A percentile compares a stretch with the other conserved stretches of the same genome.
These are phyloP conservation scores for Lepidothrix coronata DNA, from an alignment of 2,113 vertebrate species.

Conservation along the genomic window DNA sequence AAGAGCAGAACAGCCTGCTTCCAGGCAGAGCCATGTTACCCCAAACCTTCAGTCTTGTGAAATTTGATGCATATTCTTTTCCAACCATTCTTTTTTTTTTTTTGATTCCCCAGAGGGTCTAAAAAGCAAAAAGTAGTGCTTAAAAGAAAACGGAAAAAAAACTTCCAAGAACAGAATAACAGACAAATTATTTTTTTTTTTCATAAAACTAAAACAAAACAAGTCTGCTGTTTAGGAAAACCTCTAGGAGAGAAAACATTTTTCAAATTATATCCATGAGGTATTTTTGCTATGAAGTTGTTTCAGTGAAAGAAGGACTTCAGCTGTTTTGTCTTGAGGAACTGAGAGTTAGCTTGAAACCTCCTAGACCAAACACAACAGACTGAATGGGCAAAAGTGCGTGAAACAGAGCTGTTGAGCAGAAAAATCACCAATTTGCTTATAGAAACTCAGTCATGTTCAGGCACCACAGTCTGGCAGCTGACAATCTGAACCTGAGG, in stretches of 20 bases:
- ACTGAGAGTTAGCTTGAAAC: not conserved
- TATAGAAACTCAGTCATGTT: not conserved
- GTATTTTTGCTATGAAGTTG: not conserved
- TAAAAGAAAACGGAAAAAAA: not conserved
- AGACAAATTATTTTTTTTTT: not conserved
- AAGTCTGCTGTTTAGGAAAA: not conserved
- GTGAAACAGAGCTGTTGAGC: not conserved
- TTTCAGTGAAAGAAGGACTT: not conserved
- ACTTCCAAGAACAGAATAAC: not conserved
- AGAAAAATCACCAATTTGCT: not conserved
- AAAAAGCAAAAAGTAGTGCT: not conserved
- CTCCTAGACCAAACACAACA: not conserved
- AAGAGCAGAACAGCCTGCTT: not conserved
- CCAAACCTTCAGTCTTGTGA: not conserved
- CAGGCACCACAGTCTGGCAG: not conserved
- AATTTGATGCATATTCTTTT: not conserved
- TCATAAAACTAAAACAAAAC: not conserved
- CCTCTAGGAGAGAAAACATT: not conserved
- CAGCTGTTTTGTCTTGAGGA: not conserved
- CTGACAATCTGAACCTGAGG: not conserved
- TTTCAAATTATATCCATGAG: not conserved
- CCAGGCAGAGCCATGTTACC: not conserved
- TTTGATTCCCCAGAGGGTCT: rapidly evolving
- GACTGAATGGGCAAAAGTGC: not conserved
- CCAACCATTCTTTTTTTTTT: not conserved